Percentiles rank a stretch among this genome's conserved stretches.
Evolutionary conservation across 2,797 vertebrate species (phyloP).

Genomic region (Psittacula echo): DNA sequence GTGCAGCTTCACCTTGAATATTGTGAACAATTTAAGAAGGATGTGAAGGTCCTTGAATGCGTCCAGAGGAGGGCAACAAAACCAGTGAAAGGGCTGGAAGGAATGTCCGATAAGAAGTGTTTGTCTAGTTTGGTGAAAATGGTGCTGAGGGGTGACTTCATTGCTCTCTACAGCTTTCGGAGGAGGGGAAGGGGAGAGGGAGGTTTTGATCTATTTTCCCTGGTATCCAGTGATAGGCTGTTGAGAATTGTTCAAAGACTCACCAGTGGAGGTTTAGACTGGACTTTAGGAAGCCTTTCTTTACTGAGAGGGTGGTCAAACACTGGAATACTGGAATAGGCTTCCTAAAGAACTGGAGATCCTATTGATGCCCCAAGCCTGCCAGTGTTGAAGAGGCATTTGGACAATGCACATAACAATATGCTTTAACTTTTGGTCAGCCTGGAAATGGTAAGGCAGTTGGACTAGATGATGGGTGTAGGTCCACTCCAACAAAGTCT

Average conservation of each 20-base stretch:
- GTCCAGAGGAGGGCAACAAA: too few species aligned
- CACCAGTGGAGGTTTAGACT: too few species aligned
- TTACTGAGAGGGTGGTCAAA: not conserved
- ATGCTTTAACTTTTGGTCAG: not conserved
- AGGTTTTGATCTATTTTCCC: not conserved
- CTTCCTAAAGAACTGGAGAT: not conserved
- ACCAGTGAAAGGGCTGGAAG: too few species aligned
- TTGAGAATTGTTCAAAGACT: not conserved
- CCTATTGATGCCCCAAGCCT: fast-evolving
- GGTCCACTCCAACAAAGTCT: not conserved
- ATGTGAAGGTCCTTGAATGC: too few species aligned
- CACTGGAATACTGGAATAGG: not conserved
- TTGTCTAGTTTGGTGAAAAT: too few species aligned
- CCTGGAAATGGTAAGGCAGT: not conserved
- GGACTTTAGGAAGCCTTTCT: not conserved
- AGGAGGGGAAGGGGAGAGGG: not conserved
- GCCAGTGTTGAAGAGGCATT: not conserved
- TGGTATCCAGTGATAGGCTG: not conserved
- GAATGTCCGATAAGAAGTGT: too few species aligned
- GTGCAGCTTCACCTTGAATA: not conserved
- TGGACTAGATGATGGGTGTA: fast-evolving
- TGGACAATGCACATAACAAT: not conserved
- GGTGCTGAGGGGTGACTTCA: too few species aligned
- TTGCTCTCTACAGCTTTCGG: not conserved
- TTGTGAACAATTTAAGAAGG: not conserved